A percentile compares a stretch with the other conserved stretches of the same genome.
These are phyloP conservation scores for Pangasianodon gigas DNA, from an alignment of 2,113 vertebrate genomes.

Conservation along the genomic window DNA sequence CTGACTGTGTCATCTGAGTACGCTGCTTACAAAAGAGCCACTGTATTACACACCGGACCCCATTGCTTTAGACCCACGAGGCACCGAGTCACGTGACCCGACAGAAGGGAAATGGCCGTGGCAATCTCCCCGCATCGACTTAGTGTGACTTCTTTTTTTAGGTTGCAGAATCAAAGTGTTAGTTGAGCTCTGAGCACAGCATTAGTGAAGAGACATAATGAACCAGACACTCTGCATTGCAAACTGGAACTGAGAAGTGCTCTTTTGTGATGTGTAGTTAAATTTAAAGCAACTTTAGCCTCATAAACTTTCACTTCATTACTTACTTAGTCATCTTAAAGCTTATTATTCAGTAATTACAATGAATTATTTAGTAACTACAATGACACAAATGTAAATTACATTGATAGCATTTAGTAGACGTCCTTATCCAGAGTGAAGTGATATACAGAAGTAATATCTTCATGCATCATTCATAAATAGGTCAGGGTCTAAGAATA, in stretches of 20 bases:
- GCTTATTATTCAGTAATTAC: constrained; percentile 6
- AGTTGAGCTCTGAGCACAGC: constrained; percentile 36
- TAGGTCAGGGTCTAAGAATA: not conserved
- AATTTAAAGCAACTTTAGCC: not conserved
- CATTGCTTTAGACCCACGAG: constrained; percentile 61
- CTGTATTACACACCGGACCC: constrained; percentile 58
- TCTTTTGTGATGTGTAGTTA: not conserved
- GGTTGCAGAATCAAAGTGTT: constrained; percentile 52
- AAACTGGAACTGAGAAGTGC: not conserved
- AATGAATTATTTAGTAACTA: not conserved
- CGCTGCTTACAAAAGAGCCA: constrained; percentile 58
- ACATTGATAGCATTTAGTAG: not conserved
- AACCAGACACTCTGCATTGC: not conserved
- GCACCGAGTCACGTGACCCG: constrained; percentile 51
- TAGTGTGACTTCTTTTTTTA: constrained; percentile 64
- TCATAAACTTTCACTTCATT: not conserved
- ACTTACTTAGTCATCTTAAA: not conserved
- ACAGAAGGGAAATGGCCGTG: constrained; percentile 57
- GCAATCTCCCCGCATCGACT: constrained; percentile 38
- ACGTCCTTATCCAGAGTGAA: not conserved
- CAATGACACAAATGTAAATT: no score
- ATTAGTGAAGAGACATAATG: constrained; percentile 1
- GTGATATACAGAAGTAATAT: not conserved
- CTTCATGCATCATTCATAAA: not conserved
- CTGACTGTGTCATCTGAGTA: constrained; percentile 61